Base-by-base conservation (phyloP, 2,888 invertebrate species). In the Athalia rosae region DNA sequence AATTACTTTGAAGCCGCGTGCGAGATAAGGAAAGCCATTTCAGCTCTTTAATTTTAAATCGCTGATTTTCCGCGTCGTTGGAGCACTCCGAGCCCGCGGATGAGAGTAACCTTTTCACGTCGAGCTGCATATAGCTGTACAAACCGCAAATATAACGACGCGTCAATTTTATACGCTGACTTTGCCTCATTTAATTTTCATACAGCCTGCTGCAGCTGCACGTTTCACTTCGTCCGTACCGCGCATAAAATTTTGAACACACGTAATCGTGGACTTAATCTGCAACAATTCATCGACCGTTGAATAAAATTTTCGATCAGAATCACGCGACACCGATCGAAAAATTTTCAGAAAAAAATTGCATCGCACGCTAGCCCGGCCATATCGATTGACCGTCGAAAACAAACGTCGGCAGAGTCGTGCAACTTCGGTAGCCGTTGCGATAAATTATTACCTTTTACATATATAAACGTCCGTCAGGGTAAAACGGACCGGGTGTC, bases 341-440 rank as follows among this genome's bases (percentile, higher is more conserved):
- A 47, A 43, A 71, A 41, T 56, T 71, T 43, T 6, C 9, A 15
- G 8, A 41, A 41, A 15, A 45, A 28, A 56, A 13, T n/a, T 69
- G 43, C 13, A 48, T 15, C 15, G 63, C 7, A 43, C 41, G 63
- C 15, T 56, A 9, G 7, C 9, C 53, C 9, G 53, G 7, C 58
- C n/a, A n/a, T 71, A 58, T 45, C 45, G 13, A n/a, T 11, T 45
- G 9, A 15, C 9, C n/a, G 9, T 58, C 3, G 9, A 28, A 45
- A 45, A 58, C 45, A 45, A 56, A 45, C 9, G 71, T 58, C 56
- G 56, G 56, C 45, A 13, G 58, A 43, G n/a, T 69, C 71, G 41
- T 41, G 53, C 56, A 53, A 69, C 41, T 69, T 28, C 13, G 4
- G 43, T 58, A 58, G 58, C 45, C 58, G 28, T 50, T 11, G 13